Evolutionary conservation across 2,113 vertebrate genomes (phyloP).

Genomic region (Motacilla tschutschensis): DNA sequence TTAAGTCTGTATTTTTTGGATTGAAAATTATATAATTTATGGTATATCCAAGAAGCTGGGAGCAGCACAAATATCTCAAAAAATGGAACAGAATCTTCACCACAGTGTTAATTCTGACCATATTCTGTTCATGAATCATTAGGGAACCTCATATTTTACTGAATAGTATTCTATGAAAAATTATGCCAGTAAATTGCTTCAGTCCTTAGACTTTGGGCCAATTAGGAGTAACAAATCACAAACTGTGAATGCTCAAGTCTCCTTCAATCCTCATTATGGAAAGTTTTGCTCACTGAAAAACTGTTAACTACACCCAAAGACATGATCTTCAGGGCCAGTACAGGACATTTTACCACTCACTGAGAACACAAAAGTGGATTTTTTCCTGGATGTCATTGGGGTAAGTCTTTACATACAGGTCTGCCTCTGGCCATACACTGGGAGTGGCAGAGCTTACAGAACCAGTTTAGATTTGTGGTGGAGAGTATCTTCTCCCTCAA

Average conservation of each 20-base stretch:
- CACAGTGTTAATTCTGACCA: neutral
- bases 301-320: neutral
- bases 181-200: neutral
- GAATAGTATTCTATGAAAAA: neutral
- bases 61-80: neutral
- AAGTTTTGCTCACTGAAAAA: neutral
- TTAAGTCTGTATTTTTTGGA: neutral
- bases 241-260: neutral
- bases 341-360: neutral
- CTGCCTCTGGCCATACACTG: neutral
- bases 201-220: neutral
- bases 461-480: slow-evolving; percentile 9
- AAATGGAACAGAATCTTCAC: neutral
- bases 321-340: neutral
- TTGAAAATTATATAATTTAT: neutral
- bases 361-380: neutral
- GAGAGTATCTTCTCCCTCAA: neutral
- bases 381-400: neutral
- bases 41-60: neutral
- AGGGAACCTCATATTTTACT: neutral
- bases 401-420: neutral
- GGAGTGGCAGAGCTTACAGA: neutral
- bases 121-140: neutral
- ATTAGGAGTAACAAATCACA: neutral
- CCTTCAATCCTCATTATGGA: neutral